These are phyloP conservation scores for Sebastes itinus DNA, from an alignment of 2,797 vertebrate species.

Conservation along the genomic window DNA sequence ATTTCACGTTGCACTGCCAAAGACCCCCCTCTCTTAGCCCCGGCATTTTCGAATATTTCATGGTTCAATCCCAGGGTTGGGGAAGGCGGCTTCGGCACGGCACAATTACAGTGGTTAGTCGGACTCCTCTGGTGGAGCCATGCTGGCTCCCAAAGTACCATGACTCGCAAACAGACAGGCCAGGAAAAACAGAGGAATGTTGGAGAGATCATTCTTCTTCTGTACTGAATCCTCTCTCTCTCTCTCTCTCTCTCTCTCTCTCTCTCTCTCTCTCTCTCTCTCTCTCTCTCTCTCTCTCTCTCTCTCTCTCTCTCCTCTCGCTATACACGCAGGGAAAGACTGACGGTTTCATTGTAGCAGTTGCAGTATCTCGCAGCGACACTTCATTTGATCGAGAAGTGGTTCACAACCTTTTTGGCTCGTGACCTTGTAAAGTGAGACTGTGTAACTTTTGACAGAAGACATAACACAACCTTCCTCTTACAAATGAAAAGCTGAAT, in stretches of 20 bases:
- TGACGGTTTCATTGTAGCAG: slow-evolving; percentile 48
- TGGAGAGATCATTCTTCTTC: slow-evolving; percentile 55
- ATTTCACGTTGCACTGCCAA: slow-evolving; percentile 72
- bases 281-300: slow-evolving; percentile 4
- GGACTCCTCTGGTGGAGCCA: slow-evolving; percentile 74
- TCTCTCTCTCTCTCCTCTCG: background rate
- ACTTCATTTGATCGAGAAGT: slow-evolving; percentile 37
- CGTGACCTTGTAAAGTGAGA: background rate
- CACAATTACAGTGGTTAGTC: slow-evolving; percentile 82
- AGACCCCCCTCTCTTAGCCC: slow-evolving; percentile 73
- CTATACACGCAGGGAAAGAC: slow-evolving; percentile 10
- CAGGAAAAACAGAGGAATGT: slow-evolving; percentile 76
- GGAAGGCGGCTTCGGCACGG: slow-evolving; percentile 68
- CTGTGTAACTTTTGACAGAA: background rate
- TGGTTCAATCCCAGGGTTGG: slow-evolving; percentile 76
- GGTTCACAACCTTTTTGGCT: slow-evolving; percentile 16
- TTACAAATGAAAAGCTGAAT: slow-evolving; percentile 19
- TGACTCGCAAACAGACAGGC: slow-evolving; percentile 68
- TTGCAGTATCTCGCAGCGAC: background rate
- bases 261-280: background rate
- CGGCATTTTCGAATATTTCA: slow-evolving; percentile 79
- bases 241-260: slow-evolving; percentile 4
- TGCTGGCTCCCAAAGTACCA: slow-evolving; percentile 72
- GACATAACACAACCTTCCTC: background rate
- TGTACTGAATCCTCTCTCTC: slow-evolving; percentile 20